Evolutionary conservation across 1,140 invertebrate species (phyloP), one percentile per base, ranked within the genome.

Genomic region (Copidosoma floridanum): DNA sequence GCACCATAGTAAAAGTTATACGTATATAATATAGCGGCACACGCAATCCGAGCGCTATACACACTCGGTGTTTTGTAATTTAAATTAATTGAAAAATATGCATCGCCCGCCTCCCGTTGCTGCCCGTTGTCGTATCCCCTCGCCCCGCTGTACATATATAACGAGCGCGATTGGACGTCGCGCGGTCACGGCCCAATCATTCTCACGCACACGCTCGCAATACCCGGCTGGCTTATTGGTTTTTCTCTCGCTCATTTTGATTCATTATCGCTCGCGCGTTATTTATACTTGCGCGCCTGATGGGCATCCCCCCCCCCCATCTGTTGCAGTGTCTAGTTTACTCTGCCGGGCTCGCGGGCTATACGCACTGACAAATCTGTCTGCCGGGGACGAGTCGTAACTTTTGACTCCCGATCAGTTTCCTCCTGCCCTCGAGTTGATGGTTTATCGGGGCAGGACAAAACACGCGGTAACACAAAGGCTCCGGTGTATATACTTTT

Each of bases 31-130:
- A 14, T 12, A 43, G 23, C 16, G 29, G 4, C 18, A 40, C 26
- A 18, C 23, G 47, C n/a, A 32, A 32, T 50, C 12, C 41, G 52
- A 40, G 48, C 52, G 52, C 68, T 65, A 73, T n/a, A n/a, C 70
- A n/a, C n/a, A n/a, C 66, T 64, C 69, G 71, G 67, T 70, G 65
- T 71, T 73, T 73, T 73, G 73, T 72, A 72, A 76, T 75, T 75
- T 71, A 76, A 75, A 76, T 76, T 74, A 76, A 75, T 74, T 73
- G 74, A 74, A 76, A 76, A 76, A 76, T 75, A 74, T 73, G 72
- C 72, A 71, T 57, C 66, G 65, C 67, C 61, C 46, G 26, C 62
- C 65, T 68, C 66, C 65, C 65, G 51, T 32, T 14, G 37, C 3
- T 1, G 21, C 18, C 24, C 16, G 11, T 10, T 38, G 52, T 10